Evolutionary conservation across 1,140 invertebrate species (phyloP).

Genomic region (Dinoponera quadriceps): DNA sequence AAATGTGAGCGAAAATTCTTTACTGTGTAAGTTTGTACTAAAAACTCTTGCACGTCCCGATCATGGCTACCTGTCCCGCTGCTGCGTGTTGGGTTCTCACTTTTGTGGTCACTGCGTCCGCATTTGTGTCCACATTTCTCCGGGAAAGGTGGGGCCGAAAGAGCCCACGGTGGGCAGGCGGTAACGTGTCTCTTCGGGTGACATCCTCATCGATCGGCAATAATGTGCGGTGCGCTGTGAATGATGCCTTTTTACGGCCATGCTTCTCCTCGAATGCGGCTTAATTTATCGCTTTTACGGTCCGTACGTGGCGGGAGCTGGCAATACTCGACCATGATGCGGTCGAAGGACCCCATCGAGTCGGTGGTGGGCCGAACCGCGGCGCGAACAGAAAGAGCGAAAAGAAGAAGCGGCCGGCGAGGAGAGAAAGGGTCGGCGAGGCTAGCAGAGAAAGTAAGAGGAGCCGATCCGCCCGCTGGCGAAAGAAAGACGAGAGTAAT

Average conservation of each 20-base stretch:
- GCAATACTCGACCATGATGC: constrained; percentile 43
- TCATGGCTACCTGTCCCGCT: not conserved
- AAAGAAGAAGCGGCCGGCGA: constrained; percentile 21
- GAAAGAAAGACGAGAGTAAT: constrained; percentile 29
- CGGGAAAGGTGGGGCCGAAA: not conserved
- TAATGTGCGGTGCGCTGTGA: constrained; percentile 80
- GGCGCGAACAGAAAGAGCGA: constrained; percentile 19
- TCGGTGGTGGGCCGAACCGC: constrained; percentile 55
- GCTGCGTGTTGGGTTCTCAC: not conserved
- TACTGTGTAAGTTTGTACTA: too few relatives aligned
- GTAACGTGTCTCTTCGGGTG: constrained; percentile 38
- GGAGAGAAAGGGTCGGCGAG: constrained; percentile 20
- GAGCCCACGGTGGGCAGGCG: not conserved
- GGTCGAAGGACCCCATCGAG: constrained; percentile 62
- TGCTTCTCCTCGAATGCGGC: constrained; percentile 56
- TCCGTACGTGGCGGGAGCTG: constrained; percentile 70
- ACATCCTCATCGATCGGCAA: constrained; percentile 74
- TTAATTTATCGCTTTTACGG: constrained; percentile 83
- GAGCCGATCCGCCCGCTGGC: not conserved
- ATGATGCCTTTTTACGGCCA: constrained; percentile 80
- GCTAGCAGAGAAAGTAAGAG: constrained; percentile 17
- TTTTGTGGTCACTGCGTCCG: not conserved
- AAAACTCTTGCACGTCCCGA: too few relatives aligned
- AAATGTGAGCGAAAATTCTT: too few relatives aligned
- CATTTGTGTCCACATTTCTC: not conserved